These are phyloP conservation scores for Myrmophylax atrothorax DNA, from an alignment of 2,113 vertebrate genomes.

Conservation along the genomic window DNA sequence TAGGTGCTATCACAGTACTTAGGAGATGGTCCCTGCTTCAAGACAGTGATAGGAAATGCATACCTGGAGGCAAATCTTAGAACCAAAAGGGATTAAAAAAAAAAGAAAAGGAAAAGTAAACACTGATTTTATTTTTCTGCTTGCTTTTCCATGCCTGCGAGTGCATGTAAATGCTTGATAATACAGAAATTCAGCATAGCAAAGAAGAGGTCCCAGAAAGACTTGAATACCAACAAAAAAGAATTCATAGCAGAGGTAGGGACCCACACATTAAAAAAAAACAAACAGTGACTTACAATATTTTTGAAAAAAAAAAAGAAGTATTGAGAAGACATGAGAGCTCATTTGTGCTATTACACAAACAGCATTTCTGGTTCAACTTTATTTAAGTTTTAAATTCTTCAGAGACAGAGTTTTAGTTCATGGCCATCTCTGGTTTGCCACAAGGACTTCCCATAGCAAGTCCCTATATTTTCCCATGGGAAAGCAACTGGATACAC, in stretches of 20 bases:
- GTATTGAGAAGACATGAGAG: not conserved
- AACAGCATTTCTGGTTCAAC: not conserved
- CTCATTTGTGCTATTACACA: not conserved
- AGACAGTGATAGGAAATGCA: not conserved
- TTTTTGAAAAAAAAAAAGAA: not conserved
- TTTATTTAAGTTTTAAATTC: not conserved
- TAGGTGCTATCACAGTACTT: not conserved
- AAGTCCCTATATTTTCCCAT: rapidly evolving
- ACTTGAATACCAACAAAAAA: not conserved
- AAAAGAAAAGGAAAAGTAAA: not conserved
- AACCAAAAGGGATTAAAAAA: not conserved
- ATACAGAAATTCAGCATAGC: not conserved
- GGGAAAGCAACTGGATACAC: not conserved
- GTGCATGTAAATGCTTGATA: not conserved
- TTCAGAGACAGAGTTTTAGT: not conserved
- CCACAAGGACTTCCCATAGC: not conserved
- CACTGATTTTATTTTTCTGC: not conserved
- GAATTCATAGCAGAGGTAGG: not conserved
- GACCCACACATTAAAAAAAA: not conserved
- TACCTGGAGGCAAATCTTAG: not conserved
- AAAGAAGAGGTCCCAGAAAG: not conserved
- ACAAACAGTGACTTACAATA: rapidly evolving
- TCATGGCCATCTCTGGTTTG: not conserved
- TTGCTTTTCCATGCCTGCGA: not conserved
- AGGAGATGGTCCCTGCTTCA: not conserved